A percentile compares a stretch with the other conserved stretches of the same genome.
Evolutionary conservation across 2,797 vertebrate species (phyloP).

Genomic region (Heterohyrax brucei): DNA sequence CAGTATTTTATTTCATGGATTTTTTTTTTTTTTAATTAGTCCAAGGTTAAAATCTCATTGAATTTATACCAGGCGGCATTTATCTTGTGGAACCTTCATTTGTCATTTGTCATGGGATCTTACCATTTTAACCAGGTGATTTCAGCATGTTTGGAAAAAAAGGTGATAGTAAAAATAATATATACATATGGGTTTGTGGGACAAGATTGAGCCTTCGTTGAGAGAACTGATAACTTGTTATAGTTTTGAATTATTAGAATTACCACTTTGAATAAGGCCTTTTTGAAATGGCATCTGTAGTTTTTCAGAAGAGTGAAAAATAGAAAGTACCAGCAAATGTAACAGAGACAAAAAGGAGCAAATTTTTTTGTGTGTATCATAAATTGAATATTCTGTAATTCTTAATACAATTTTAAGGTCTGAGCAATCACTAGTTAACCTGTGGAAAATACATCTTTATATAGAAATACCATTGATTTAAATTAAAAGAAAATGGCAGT

Average conservation of each 20-base stretch:
- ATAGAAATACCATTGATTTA: constrained; percentile 52
- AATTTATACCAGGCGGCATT: neutral
- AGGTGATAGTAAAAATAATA: neutral
- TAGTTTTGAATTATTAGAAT: constrained; percentile 55
- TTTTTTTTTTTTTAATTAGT: constrained; percentile 57
- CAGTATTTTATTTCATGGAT: constrained; percentile 19
- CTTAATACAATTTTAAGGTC: constrained; percentile 59
- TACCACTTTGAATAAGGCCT: neutral
- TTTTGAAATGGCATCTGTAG: neutral
- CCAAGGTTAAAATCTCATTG: neutral
- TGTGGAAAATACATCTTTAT: neutral
- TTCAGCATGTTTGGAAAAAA: constrained; percentile 33
- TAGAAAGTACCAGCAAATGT: neutral
- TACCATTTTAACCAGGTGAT: neutral
- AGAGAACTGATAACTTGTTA: constrained; percentile 29
- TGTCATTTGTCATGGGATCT: neutral
- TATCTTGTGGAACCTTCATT: neutral
- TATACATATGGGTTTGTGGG: neutral
- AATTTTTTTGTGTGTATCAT: neutral
- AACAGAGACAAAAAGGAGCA: neutral
- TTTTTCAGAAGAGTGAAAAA: constrained; percentile 29
- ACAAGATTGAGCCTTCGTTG: constrained; percentile 5
- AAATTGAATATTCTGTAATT: constrained; percentile 18
- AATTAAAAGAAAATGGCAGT: constrained; percentile 29
- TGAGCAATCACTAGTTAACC: constrained; percentile 18